phyloP scores from a whole-genome alignment of 2,888 invertebrate genomes.

The Hirtodrosophila histrioides region DNA sequence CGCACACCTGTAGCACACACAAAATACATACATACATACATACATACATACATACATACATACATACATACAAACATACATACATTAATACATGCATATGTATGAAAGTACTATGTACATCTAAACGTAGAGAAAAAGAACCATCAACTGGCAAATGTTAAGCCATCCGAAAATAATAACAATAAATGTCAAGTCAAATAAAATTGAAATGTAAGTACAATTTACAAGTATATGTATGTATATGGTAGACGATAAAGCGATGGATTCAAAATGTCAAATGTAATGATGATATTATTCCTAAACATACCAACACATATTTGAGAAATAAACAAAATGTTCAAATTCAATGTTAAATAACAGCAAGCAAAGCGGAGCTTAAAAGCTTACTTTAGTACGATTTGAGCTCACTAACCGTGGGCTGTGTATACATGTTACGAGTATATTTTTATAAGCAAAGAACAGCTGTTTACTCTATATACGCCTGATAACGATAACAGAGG shows the following conservation, averaged over 20 bases:
- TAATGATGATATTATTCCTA: constrained; percentile 69
- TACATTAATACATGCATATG: constrained; percentile 5
- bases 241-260: constrained; percentile 19
- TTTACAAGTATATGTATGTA: constrained; percentile 22
- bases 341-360: constrained; percentile 39
- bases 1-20: constrained; percentile 53
- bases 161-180: constrained; percentile 29
- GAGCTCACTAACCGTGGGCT: background rate
- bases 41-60: constrained; percentile 25
- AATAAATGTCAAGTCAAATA: constrained; percentile 51
- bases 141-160: constrained; percentile 7
- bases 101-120: constrained; percentile 13
- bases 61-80: constrained; percentile 28
- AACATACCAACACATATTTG: constrained; percentile 44
- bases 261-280: constrained; percentile 43
- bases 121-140: constrained; percentile 18
- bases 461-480: background rate
- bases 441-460: background rate
- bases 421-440: background rate
- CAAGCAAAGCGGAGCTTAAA: constrained; percentile 15
- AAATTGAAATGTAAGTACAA: constrained; percentile 51
- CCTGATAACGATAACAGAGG: constrained; percentile 42
- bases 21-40: constrained; percentile 21
- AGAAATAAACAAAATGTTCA: constrained; percentile 58
- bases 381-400: constrained; percentile 3